These are phyloP conservation scores for Lithobates pipiens DNA, from an alignment of 2,797 vertebrate genomes.

Conservation along the genomic window DNA sequence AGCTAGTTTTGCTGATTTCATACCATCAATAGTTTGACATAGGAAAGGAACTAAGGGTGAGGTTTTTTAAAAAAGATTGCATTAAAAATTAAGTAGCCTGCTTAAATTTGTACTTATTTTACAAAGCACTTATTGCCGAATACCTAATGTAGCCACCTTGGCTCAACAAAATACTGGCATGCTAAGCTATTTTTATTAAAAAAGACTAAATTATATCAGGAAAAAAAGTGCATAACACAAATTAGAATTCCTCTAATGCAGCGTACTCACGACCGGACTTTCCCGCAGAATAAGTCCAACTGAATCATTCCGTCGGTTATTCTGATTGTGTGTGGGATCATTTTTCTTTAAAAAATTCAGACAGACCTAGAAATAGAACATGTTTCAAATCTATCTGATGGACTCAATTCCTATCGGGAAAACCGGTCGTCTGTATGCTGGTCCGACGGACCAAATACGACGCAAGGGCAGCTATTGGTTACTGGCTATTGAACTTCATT, in stretches of 20 bases:
- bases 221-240: background rate
- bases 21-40: background rate
- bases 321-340: too few species aligned
- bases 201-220: background rate
- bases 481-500: too few species aligned
- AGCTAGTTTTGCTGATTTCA: slow-evolving; percentile 12
- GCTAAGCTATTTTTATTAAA: background rate
- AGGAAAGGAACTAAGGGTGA: background rate
- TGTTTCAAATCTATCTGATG: too few species aligned
- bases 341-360: too few species aligned
- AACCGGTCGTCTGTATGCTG: too few species aligned
- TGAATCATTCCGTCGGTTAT: too few species aligned
- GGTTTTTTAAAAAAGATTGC: background rate
- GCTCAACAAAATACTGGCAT: background rate
- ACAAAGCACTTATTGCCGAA: background rate
- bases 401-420: too few species aligned
- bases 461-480: too few species aligned
- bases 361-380: too few species aligned
- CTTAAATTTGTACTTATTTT: background rate
- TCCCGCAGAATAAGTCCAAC: too few species aligned
- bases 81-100: background rate
- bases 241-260: background rate
- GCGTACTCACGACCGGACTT: too few species aligned
- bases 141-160: background rate
- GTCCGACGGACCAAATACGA: too few species aligned